Percentiles rank a stretch among this genome's conserved stretches.
phyloP scores from a whole-genome alignment of 2,113 vertebrate species.

The Cottus gobio region DNA sequence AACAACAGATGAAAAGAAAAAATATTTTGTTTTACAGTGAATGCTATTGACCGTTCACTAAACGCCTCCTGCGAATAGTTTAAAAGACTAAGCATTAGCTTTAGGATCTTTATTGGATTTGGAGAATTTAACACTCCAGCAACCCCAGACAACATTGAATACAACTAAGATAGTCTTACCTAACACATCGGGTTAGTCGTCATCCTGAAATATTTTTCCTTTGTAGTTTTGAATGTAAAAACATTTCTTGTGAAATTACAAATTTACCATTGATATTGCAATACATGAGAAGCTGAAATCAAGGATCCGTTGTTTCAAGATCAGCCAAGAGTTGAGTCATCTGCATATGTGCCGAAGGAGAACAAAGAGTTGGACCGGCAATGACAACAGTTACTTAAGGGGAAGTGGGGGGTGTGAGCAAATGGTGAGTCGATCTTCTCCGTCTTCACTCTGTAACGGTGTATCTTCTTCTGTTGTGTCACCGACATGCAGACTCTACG shows the following conservation, averaged over 20 bases:
- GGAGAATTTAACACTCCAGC: not conserved
- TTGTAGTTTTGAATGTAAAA: not conserved
- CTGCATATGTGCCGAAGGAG: not conserved
- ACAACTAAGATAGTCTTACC: not conserved
- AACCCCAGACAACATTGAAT: not conserved
- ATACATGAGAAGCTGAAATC: not conserved
- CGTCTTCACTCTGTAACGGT: not conserved
- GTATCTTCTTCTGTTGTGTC: slow-evolving; percentile 13
- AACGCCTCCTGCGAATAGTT: not conserved
- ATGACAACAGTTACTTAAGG: not conserved
- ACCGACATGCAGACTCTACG: slow-evolving; percentile 82
- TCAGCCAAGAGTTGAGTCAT: not conserved
- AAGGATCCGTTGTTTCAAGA: not conserved
- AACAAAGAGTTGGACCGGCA: not conserved
- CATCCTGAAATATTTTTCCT: not conserved
- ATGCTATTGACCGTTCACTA: not conserved
- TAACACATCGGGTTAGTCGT: not conserved
- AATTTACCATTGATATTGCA: not conserved
- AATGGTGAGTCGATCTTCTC: not conserved
- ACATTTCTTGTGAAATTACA: too few species aligned
- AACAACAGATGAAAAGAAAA: not conserved
- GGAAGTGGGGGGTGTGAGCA: not conserved
- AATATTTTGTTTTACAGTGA: not conserved
- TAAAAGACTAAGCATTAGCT: not conserved
- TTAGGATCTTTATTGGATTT: not conserved